A percentile compares a stretch with the other conserved stretches of the same genome.
Evolutionary conservation across 2,888 invertebrate species (phyloP).

Genomic region (Zygothrica quintamaculata): DNA sequence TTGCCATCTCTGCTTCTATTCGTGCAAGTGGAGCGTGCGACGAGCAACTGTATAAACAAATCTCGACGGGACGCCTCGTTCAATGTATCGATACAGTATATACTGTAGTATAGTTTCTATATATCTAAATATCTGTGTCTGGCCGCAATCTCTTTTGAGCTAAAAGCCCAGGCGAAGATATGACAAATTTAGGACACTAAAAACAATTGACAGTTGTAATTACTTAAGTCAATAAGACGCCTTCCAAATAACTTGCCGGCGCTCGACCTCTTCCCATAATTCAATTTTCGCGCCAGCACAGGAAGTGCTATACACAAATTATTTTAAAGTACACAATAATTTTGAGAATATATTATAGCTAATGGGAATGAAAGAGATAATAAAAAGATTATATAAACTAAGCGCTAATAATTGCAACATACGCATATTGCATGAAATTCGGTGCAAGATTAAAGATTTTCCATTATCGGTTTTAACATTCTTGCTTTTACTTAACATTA

Average conservation of each 20-base stretch:
- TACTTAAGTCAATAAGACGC: constrained; percentile 66
- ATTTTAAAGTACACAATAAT: too few species aligned
- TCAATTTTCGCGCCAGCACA: constrained; percentile 42
- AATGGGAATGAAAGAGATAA: too few species aligned
- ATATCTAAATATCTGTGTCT: constrained; percentile 10
- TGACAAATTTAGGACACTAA: constrained; percentile 78
- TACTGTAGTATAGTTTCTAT: constrained; percentile 4
- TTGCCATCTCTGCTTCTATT: constrained; percentile 13
- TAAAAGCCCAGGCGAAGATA: constrained; percentile 60
- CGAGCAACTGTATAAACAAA: constrained; percentile 71
- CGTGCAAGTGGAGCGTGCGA: constrained; percentile 47
- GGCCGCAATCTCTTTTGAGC: constrained; percentile 53
- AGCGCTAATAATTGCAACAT: too few species aligned
- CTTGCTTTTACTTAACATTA: too few species aligned
- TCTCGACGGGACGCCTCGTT: background rate
- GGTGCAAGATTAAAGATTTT: too few species aligned
- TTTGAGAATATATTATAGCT: too few species aligned
- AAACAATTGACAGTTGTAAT: constrained; percentile 76
- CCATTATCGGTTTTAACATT: too few species aligned
- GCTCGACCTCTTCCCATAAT: constrained; percentile 42
- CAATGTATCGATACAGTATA: constrained; percentile 6
- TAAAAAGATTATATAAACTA: too few species aligned
- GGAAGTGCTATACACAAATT: constrained; percentile 46
- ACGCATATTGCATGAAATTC: too few species aligned
- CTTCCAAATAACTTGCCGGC: constrained; percentile 21